A percentile compares a stretch with the other conserved stretches of the same genome.
Conservation (phyloP, 2,888 invertebrate genomes). For the Lymantria dispar region DNA sequence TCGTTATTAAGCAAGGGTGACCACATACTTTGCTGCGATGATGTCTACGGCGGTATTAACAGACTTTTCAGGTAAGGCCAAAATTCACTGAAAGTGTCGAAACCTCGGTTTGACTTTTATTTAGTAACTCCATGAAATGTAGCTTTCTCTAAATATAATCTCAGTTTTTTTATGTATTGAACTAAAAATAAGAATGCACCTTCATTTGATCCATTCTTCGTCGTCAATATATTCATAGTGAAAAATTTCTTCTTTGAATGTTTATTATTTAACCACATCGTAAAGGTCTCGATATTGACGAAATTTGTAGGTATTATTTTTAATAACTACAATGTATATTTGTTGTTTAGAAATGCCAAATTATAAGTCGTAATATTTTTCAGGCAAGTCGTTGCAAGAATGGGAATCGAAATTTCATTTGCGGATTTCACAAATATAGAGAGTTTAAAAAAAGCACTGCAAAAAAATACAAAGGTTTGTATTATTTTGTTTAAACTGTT, state of each 20-base stretch:
- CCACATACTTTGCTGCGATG: conserved; percentile 94
- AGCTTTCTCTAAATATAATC: no score
- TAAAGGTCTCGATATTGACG: no score
- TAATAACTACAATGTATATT: no score
- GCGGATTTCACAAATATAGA: conserved; percentile 88
- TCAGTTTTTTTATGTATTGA: no score
- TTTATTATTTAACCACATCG: no score
- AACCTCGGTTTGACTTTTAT: no score
- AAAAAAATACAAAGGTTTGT: conserved; percentile 92
- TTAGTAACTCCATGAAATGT: no score
- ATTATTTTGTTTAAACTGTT: neutral
- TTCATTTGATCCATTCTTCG: no score
- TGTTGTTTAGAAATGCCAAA: neutral
- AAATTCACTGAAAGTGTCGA: neutral
- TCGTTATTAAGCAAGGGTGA: conserved; percentile 92
- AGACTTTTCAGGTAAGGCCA: conserved; percentile 81
- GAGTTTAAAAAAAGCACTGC: conserved; percentile 86
- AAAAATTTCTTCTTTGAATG: no score
- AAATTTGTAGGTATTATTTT: no score
- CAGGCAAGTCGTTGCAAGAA: conserved; percentile 81
- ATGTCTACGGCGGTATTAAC: conserved; percentile 97
- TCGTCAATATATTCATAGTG: no score
- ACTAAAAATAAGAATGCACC: no score
- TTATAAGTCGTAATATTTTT: conserved; percentile 53
- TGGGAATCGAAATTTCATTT: conserved; percentile 89